phyloP scores from a whole-genome alignment of 1,140 invertebrate species.

The Portunus trituberculatus region DNA sequence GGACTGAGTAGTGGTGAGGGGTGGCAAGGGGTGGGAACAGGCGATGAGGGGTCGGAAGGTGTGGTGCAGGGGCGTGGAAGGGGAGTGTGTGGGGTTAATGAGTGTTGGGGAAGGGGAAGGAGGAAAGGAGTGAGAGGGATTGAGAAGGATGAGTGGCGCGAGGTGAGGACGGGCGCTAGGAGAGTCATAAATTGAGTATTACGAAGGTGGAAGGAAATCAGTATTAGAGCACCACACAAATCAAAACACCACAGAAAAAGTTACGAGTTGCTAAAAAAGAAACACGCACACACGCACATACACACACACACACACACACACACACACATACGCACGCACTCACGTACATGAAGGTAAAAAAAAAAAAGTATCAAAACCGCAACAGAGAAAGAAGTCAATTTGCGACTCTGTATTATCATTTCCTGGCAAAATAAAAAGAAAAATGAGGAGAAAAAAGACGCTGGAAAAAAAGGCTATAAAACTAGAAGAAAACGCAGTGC shows the following conservation, averaged over 20 bases:
- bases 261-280: too few species aligned
- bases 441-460: neutral
- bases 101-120: neutral
- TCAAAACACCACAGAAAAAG: neutral
- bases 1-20: neutral
- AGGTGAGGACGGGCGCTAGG: neutral
- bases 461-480: neutral
- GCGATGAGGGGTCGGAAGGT: neutral
- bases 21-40: neutral
- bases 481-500: neutral
- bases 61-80: neutral
- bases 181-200: neutral
- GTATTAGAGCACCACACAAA: neutral
- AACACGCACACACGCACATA: too few species aligned
- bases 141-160: neutral
- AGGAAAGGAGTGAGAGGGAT: neutral
- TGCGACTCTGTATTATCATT: neutral
- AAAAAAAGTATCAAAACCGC: too few species aligned
- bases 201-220: neutral
- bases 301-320: too few species aligned
- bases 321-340: too few species aligned
- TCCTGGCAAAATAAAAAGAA: too few species aligned
- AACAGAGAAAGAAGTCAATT: too few species aligned
- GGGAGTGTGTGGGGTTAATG: neutral
- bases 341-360: too few species aligned